phyloP scores from a whole-genome alignment of 2,113 vertebrate genomes.

The Mustelus asterias region DNA sequence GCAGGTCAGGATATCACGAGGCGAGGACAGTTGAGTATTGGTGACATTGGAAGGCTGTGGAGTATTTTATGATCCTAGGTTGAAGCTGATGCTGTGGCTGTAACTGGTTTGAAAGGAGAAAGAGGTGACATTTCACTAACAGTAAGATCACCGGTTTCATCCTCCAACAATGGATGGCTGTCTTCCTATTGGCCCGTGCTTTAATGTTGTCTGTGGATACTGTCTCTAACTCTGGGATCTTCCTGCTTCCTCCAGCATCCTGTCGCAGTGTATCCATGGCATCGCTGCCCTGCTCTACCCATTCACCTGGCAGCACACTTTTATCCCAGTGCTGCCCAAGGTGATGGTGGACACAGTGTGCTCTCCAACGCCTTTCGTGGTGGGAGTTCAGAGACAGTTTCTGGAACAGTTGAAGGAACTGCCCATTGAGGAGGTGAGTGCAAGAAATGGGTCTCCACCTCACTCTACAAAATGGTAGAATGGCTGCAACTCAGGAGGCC shows the following conservation, averaged over 20 bases:
- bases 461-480: neutral
- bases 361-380: conserved; percentile 89
- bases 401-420: conserved; percentile 44
- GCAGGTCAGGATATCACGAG: neutral
- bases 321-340: conserved; percentile 85
- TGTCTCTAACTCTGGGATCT: neutral
- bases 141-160: neutral
- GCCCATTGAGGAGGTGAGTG: conserved; percentile 25
- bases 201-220: neutral
- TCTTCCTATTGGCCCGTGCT: neutral
- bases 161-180: neutral
- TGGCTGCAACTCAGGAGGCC: too few species aligned
- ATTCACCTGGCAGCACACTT: conserved; percentile 93
- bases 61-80: too few species aligned
- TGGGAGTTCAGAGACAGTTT: conserved; percentile 78
- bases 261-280: conserved; percentile 86
- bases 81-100: too few species aligned
- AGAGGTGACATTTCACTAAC: neutral
- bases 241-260: conserved; percentile 55
- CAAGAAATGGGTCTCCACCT: neutral
- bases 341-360: conserved; percentile 83
- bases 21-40: neutral
- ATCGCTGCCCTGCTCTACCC: conserved; percentile 87
- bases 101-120: neutral
- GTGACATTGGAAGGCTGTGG: too few species aligned